Conservation (phyloP, 2,113 vertebrate species). For the Monarcha castaneiventris region DNA sequence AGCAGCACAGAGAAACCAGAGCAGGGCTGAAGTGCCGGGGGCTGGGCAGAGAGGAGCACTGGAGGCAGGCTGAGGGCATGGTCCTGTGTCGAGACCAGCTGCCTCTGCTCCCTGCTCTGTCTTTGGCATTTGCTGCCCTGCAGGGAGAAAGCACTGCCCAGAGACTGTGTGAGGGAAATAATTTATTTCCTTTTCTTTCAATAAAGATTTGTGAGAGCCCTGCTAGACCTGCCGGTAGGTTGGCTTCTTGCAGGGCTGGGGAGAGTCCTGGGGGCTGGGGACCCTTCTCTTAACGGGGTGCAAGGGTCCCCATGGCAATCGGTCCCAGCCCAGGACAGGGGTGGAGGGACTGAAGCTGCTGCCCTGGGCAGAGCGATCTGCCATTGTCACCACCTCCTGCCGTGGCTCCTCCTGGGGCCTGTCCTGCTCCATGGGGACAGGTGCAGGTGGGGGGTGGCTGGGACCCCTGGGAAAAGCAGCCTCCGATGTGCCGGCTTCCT, state of each 20-base stretch:
- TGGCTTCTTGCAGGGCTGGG: not conserved
- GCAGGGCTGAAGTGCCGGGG: not conserved
- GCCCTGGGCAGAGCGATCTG: not conserved
- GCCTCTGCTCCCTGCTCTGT: not conserved
- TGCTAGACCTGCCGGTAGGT: accelerated
- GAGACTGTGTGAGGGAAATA: not conserved
- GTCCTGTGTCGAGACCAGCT: not conserved
- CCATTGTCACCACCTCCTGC: not conserved
- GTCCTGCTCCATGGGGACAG: not conserved
- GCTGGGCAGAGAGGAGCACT: not conserved
- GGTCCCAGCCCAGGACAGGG: not conserved
- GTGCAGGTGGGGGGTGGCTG: not conserved
- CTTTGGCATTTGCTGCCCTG: not conserved
- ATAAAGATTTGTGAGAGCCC: not conserved
- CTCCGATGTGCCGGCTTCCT: too few species aligned
- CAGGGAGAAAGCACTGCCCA: too few species aligned
- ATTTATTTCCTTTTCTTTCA: not conserved
- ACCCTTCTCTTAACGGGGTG: not conserved
- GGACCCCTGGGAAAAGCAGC: not conserved
- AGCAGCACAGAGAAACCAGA: not conserved
- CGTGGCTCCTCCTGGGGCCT: not conserved
- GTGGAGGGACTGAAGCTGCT: not conserved
- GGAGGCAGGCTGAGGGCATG: not conserved
- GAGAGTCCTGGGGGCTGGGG: not conserved
- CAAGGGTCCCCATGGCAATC: not conserved